These are phyloP conservation scores for Polypterus bichir DNA, from an alignment of 2,113 vertebrate genomes.

Conservation along the genomic window DNA sequence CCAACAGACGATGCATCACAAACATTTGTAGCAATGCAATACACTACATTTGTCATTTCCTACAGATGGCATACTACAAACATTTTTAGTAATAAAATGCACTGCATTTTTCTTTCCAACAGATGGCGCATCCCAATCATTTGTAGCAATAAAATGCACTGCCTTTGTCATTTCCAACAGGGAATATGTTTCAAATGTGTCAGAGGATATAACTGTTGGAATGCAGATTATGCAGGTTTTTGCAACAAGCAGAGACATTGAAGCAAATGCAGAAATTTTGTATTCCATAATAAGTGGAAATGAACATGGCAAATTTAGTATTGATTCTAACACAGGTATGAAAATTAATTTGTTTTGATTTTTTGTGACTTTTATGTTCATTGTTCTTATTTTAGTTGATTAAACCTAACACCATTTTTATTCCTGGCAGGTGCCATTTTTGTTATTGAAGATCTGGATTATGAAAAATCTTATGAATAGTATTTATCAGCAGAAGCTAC, in stretches of 20 bases:
- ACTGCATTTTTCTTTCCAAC: too few relatives aligned
- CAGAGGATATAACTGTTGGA: constrained; percentile 66
- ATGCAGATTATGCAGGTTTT: constrained; percentile 78
- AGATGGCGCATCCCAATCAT: too few relatives aligned
- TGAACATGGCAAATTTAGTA: constrained; percentile 81
- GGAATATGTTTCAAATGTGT: constrained; percentile 68
- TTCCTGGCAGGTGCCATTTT: constrained; percentile 68
- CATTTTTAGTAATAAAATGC: too few relatives aligned
- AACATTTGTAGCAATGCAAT: too few relatives aligned
- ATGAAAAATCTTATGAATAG: constrained; percentile 79
- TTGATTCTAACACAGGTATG: constrained; percentile 74
- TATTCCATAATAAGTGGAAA: constrained; percentile 87
- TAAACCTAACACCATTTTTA: too few relatives aligned
- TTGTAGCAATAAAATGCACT: too few relatives aligned
- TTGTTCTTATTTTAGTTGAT: background rate
- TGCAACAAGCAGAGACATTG: constrained; percentile 76
- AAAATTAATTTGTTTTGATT: background rate
- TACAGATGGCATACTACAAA: too few relatives aligned
- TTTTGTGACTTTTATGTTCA: background rate
- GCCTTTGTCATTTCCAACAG: constrained; percentile 28
- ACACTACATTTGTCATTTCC: too few relatives aligned
- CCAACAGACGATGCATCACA: constrained; percentile 27
- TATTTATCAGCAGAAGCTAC: constrained; percentile 87
- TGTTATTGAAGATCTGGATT: constrained; percentile 76
- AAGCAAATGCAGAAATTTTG: constrained; percentile 74